These are phyloP conservation scores for Tragelaphus imberbis DNA, from an alignment of 2,113 vertebrate species.

Conservation along the genomic window DNA sequence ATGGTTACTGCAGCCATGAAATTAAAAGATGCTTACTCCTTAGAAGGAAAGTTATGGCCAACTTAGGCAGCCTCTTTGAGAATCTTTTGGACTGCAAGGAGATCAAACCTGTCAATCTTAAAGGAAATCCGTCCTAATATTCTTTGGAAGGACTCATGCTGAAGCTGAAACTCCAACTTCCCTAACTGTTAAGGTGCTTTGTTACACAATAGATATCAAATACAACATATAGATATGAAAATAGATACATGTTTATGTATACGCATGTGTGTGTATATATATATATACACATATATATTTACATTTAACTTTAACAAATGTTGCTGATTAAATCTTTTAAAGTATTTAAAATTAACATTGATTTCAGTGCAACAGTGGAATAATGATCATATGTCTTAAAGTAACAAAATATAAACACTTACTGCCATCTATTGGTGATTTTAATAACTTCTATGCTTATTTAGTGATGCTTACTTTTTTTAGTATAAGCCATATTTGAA, in stretches of 20 bases:
- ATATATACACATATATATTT: background rate
- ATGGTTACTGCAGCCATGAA: background rate
- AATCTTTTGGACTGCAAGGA: background rate
- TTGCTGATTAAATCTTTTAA: background rate
- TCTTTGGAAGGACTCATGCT: background rate
- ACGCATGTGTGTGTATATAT: accelerated
- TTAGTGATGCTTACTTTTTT: background rate
- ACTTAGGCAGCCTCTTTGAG: background rate
- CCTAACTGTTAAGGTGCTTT: background rate
- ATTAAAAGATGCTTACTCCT: background rate
- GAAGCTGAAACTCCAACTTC: background rate
- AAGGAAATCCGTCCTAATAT: background rate
- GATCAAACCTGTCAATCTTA: background rate
- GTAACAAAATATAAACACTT: background rate
- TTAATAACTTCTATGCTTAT: background rate
- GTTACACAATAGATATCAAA: background rate
- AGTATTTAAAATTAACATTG: background rate
- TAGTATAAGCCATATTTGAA: background rate
- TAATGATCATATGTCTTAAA: background rate
- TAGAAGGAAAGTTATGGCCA: background rate
- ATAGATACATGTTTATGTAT: background rate
- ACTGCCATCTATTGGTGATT: slow-evolving; percentile 42
- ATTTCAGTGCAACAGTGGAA: background rate
- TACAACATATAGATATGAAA: background rate
- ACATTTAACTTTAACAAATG: background rate